A percentile compares a stretch with the other conserved stretches of the same genome.
Conservation (phyloP, 2,113 vertebrate genomes). For the Natator depressus region DNA sequence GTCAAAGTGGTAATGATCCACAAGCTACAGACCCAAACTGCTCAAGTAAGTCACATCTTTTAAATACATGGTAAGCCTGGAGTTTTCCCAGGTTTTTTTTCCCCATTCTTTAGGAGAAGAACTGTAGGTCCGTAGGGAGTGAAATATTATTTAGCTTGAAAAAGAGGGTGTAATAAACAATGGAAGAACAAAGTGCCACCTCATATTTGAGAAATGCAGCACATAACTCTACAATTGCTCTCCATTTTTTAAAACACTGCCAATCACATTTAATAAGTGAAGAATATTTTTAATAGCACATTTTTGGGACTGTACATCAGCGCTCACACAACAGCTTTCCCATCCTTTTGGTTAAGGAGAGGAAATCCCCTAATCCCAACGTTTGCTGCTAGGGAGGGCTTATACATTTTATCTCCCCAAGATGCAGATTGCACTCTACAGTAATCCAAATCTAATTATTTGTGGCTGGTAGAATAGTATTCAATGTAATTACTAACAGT, state of each 20-base stretch:
- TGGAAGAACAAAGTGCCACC: background rate
- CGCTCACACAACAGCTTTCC: background rate
- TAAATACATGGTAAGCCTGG: background rate
- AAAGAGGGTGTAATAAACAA: background rate
- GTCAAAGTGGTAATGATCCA: background rate
- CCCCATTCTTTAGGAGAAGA: background rate
- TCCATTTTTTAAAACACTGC: background rate
- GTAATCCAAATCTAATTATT: background rate
- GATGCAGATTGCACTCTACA: background rate
- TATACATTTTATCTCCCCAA: background rate
- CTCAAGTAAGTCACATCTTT: background rate
- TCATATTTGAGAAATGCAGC: background rate
- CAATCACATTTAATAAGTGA: slow-evolving; percentile 2
- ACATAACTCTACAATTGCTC: background rate
- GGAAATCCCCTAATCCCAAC: background rate
- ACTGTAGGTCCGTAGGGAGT: background rate
- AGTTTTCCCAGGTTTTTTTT: background rate
- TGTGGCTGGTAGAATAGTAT: background rate
- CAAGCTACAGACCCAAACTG: background rate
- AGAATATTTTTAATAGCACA: background rate
- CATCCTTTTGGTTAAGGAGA: background rate
- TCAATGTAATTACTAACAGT: background rate
- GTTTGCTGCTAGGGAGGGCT: background rate
- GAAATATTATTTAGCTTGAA: background rate
- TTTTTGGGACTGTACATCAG: background rate